These are phyloP conservation scores for Coptotermes formosanus DNA, from an alignment of 1,140 invertebrate genomes.

Conservation along the genomic window DNA sequence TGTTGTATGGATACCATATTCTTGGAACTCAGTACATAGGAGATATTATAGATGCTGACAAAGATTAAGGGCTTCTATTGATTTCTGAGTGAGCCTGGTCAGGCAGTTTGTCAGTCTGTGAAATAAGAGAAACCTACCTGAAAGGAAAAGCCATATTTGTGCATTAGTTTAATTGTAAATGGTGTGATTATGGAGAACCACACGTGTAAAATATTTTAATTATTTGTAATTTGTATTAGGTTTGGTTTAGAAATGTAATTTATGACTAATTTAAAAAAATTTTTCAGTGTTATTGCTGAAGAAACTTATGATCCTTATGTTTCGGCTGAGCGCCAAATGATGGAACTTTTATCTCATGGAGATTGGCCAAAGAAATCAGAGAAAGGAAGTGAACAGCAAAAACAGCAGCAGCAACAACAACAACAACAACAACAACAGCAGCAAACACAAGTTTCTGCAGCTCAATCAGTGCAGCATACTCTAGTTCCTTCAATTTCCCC, in stretches of 20 bases:
- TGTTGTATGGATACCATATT: too few species aligned
- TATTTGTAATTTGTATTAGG: neutral
- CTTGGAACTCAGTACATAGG: too few species aligned
- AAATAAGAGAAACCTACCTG: too few species aligned
- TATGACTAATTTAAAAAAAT: neutral
- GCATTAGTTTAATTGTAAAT: too few species aligned
- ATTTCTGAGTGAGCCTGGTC: too few species aligned
- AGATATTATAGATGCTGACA: too few species aligned
- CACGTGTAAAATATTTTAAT: too few species aligned
- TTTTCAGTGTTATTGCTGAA: constrained; percentile 31
- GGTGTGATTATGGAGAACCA: too few species aligned
- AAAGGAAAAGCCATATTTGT: too few species aligned
- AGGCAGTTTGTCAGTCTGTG: too few species aligned
- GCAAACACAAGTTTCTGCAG: constrained; percentile 32
- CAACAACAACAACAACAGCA: neutral
- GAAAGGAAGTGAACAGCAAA: neutral
- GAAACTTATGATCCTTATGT: constrained; percentile 64
- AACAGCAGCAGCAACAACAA: neutral
- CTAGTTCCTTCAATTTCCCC: constrained; percentile 38
- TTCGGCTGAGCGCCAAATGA: constrained; percentile 66
- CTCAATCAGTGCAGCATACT: constrained; percentile 29
- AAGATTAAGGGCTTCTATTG: too few species aligned
- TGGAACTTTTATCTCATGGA: constrained; percentile 57
- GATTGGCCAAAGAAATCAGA: constrained; percentile 36
- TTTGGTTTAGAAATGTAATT: neutral